Conservation (phyloP, 53 echinoderm and acorn worm genomes). For the Patiria pectinifera region DNA sequence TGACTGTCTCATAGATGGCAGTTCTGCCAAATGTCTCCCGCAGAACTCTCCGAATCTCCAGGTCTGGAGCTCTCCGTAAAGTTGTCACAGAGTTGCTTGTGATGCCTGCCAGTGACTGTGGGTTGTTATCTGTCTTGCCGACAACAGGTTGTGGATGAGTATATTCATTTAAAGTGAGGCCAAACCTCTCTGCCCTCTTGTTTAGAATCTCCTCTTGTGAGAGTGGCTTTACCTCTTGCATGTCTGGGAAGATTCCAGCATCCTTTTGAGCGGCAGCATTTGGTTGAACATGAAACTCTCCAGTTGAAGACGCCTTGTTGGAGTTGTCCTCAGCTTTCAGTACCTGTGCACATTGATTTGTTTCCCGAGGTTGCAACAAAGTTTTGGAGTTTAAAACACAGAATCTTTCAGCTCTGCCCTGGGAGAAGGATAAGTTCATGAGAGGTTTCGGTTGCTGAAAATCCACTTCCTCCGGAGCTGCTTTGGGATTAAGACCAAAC, state of each 20-base stretch:
- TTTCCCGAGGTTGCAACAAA: not conserved
- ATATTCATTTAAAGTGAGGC: not conserved
- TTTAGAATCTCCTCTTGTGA: slow-evolving; percentile 14
- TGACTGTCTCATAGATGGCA: slow-evolving; percentile 29
- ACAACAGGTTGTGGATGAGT: not conserved
- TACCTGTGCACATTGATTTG: not conserved
- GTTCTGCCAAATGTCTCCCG: slow-evolving; percentile 19
- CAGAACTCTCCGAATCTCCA: slow-evolving; percentile 20
- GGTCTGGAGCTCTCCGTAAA: not conserved
- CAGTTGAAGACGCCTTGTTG: not conserved
- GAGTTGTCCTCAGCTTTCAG: not conserved
- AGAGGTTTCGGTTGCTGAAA: not conserved
- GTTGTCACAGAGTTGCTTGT: not conserved
- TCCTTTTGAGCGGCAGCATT: not conserved
- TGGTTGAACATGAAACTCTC: not conserved
- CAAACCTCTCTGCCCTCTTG: slow-evolving; percentile 7
- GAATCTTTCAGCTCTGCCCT: slow-evolving; percentile 6
- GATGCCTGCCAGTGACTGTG: not conserved
- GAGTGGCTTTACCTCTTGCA: not conserved
- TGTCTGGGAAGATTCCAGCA: not conserved
- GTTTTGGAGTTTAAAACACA: slow-evolving; percentile 37
- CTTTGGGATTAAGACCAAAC: slow-evolving; percentile 7
- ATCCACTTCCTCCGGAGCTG: not conserved
- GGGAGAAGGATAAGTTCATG: not conserved
- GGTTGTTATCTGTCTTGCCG: not conserved